These are phyloP conservation scores for Raja brachyura DNA, from an alignment of 2,113 vertebrate species.

Conservation along the genomic window DNA sequence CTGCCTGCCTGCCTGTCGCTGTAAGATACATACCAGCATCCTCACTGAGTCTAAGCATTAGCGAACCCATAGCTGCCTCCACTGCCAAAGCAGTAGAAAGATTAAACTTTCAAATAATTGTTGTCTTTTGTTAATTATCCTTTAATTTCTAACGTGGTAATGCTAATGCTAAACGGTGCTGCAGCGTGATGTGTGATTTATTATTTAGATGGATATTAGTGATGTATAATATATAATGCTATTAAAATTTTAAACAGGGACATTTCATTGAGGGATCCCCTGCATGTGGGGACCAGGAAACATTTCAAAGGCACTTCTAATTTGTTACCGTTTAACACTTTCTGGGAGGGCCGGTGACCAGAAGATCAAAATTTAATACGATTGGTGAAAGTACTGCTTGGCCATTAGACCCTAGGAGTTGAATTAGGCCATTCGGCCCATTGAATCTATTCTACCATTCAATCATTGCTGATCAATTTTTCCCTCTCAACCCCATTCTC, in stretches of 20 bases:
- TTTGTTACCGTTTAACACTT: neutral
- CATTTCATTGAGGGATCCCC: slow-evolving; percentile 6
- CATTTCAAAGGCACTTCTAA: neutral
- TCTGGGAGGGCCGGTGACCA: neutral
- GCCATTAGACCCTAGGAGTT: no score
- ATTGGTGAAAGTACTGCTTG: neutral
- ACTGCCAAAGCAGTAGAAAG: neutral
- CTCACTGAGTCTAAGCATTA: no score
- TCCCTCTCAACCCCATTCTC: no score
- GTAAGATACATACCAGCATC: no score
- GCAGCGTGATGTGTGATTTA: neutral
- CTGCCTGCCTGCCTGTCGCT: neutral
- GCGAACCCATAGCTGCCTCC: neutral
- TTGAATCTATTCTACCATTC: no score
- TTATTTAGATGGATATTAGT: slow-evolving; percentile 29
- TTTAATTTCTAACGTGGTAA: slow-evolving; percentile 4
- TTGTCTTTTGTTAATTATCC: neutral
- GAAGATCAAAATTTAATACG: neutral
- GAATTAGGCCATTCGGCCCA: no score
- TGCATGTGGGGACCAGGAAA: neutral
- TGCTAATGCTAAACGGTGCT: neutral
- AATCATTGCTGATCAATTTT: no score
- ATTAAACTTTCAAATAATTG: neutral
- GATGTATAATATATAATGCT: neutral
- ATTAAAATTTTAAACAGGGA: slow-evolving; percentile 27